phyloP scores from a whole-genome alignment of 2,113 vertebrate genomes.

The Nesospiza acunhae region DNA sequence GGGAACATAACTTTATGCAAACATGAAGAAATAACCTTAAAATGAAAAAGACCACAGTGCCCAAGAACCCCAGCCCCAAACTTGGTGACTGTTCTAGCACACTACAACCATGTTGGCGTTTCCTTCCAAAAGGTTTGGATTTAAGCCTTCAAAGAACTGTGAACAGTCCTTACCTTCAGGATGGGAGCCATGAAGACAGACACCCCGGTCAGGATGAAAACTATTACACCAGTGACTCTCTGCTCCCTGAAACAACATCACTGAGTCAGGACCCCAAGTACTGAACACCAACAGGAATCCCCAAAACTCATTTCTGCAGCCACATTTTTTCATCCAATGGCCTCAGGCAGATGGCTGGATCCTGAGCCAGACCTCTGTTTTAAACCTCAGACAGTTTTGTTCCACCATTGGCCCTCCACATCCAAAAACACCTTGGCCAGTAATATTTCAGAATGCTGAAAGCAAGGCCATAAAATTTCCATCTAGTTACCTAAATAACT shows the following conservation, averaged over 20 bases:
- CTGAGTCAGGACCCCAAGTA: neutral
- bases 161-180: constrained; percentile 85
- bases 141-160: neutral
- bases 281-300: neutral
- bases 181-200: constrained; percentile 99
- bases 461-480: neutral
- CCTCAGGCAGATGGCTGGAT: neutral
- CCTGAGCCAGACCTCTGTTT: neutral
- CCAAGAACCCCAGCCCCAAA: neutral
- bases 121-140: neutral
- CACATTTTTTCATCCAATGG: neutral
- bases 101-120: neutral
- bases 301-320: neutral
- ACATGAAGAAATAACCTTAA: neutral
- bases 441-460: neutral
- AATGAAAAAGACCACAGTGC: neutral
- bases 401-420: neutral
- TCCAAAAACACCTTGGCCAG: neutral
- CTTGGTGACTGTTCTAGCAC: neutral
- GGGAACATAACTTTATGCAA: neutral
- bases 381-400: neutral
- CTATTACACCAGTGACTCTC: constrained; percentile 88
- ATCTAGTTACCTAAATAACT: neutral
- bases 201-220: constrained; percentile 95
- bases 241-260: constrained; percentile 87